Base-by-base conservation (phyloP, 2,888 invertebrate species). In the Fragum whitleyi region DNA sequence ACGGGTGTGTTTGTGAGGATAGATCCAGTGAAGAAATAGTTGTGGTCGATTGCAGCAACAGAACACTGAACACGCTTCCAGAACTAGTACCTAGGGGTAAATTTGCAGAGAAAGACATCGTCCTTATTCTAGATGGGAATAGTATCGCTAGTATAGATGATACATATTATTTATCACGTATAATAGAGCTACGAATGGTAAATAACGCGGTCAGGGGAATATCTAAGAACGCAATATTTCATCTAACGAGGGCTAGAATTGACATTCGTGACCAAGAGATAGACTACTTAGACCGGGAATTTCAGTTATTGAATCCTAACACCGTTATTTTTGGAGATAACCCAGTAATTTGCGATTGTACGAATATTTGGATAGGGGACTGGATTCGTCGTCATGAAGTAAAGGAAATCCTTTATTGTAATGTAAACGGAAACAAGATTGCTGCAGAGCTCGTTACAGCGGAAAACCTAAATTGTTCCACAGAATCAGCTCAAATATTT, bases 301-400 rank as follows among this genome's bases (percentile, higher is more conserved):
- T 74, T 16, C 29, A 67, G 51, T 39, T n/a, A 39, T 21, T 67
- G 21, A 47, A 77, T 23, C 77, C 77, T 7, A 57, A 39, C 19
- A 26, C 57, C 16, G 71, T 74, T 2, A 32, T 16, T 16, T 81
- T 81, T 51, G 72, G 77, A 23, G 11, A 59, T 5, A 23, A 75
- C 51, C 65, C 75, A 2, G 68, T 77, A 2, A 39, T 36, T 21
- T 81, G 77, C 77, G 61, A 71, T 16, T 81, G 77, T 53, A 51
- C 59, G 3, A 77, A 81, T 26, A 7, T 47, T 0, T 77, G 77
- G 72, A 67, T 77, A 19, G 77, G 81, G 11, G 74, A 77, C 21
- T 81, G 77, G 80, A 73, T 80, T 11, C 67, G 76, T 36, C 11
- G 14, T 19, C 42, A 75, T 19, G 28, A 53, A 9, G 59, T 70